These are phyloP conservation scores for Streblospio benedicti DNA, from an alignment of 1,140 invertebrate genomes.

Conservation along the genomic window DNA sequence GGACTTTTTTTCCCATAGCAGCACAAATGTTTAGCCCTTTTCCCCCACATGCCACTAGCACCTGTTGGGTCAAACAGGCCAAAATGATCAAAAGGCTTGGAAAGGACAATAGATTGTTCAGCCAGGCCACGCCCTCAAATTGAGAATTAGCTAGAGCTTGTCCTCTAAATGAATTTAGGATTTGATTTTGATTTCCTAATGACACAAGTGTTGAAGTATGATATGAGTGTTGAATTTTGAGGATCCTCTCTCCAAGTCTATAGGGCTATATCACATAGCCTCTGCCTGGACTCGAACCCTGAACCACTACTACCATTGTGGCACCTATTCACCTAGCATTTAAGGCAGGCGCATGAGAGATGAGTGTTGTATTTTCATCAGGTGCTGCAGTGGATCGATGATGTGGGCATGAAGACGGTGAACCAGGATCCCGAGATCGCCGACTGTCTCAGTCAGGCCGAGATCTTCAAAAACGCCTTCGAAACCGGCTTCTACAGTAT, in stretches of 20 bases:
- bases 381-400: background rate
- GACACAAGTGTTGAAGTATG: background rate
- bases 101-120: no score
- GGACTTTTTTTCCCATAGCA: no score
- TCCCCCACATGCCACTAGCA: no score
- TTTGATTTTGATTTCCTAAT: background rate
- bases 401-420: background rate
- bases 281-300: background rate
- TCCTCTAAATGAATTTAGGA: no score
- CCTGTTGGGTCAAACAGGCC: no score
- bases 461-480: background rate
- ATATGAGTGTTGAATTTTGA: background rate
- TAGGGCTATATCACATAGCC: background rate
- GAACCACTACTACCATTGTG: background rate
- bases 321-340: background rate
- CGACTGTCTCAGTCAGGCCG: slow-evolving; percentile 4
- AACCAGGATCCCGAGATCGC: background rate
- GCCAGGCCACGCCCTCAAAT: no score
- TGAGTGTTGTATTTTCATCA: background rate
- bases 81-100: no score
- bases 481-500: slow-evolving; percentile 2
- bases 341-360: no score
- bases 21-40: no score
- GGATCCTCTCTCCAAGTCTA: background rate
- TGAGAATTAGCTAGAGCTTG: no score